Conservation (phyloP, 64 coral and sea anemone species). For the Pachyseris speciosa region DNA sequence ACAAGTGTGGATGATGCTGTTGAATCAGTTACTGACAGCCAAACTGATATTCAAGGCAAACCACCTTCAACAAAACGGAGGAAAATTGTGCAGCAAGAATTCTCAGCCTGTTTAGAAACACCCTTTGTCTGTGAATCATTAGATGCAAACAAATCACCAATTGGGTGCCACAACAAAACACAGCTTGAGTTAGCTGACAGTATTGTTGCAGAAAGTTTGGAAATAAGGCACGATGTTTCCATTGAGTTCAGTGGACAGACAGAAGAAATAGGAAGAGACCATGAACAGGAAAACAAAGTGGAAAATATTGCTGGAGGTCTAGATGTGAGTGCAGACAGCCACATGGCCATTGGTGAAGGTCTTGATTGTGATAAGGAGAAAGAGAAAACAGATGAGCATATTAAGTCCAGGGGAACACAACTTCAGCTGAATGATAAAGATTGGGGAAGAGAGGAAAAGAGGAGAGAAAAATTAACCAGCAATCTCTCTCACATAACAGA, state of each 20-base stretch:
- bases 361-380: background rate
- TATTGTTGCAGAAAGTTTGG: constrained; percentile 22
- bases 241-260: background rate
- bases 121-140: background rate
- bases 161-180: background rate
- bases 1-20: background rate
- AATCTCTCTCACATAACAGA: no score
- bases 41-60: background rate
- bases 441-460: background rate
- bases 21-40: background rate
- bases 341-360: background rate
- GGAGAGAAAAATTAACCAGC: background rate
- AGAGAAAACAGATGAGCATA: background rate
- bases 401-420: background rate
- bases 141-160: background rate
- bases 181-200: background rate
- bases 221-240: background rate
- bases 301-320: constrained; percentile 14
- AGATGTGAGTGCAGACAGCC: background rate
- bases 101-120: background rate
- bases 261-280: background rate
- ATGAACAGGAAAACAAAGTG: background rate
- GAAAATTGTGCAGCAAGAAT: background rate
- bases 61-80: constrained; percentile 3
- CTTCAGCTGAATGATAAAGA: background rate